These are phyloP conservation scores for Drosophila prolongata DNA, from an alignment of 2,888 invertebrate genomes.

Conservation along the genomic window DNA sequence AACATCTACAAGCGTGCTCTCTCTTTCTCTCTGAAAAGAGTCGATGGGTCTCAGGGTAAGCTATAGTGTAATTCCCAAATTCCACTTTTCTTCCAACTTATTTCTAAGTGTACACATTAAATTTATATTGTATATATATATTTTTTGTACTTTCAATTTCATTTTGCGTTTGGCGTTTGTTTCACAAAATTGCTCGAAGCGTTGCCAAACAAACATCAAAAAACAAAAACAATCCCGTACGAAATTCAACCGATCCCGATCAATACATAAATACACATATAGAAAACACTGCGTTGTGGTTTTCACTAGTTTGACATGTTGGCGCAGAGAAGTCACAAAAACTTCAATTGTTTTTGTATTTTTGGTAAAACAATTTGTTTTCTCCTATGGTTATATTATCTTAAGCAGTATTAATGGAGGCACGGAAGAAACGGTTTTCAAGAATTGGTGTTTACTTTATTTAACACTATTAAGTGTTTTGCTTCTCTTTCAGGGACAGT, in stretches of 20 bases:
- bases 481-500: too few species aligned
- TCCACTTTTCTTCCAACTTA: slow-evolving; percentile 53
- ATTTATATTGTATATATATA: slow-evolving; percentile 50
- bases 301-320: not conserved
- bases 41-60: slow-evolving; percentile 60
- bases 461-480: too few species aligned
- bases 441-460: too few species aligned
- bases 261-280: slow-evolving; percentile 1
- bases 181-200: slow-evolving; percentile 48
- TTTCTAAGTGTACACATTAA: slow-evolving; percentile 56
- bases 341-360: too few species aligned
- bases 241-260: slow-evolving; percentile 4
- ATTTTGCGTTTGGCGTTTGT: slow-evolving; percentile 35
- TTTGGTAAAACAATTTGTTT: too few species aligned
- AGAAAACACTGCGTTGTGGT: not conserved
- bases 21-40: slow-evolving; percentile 34
- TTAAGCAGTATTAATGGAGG: too few species aligned
- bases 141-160: slow-evolving; percentile 17
- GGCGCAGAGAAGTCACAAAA: not conserved
- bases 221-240: slow-evolving; percentile 10
- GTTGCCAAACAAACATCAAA: slow-evolving; percentile 43
- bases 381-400: too few species aligned
- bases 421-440: too few species aligned
- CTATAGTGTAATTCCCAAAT: slow-evolving; percentile 60
- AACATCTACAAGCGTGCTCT: slow-evolving; percentile 31